phyloP scores from a whole-genome alignment of 1,140 invertebrate species.

The Leptinotarsa lineolata region DNA sequence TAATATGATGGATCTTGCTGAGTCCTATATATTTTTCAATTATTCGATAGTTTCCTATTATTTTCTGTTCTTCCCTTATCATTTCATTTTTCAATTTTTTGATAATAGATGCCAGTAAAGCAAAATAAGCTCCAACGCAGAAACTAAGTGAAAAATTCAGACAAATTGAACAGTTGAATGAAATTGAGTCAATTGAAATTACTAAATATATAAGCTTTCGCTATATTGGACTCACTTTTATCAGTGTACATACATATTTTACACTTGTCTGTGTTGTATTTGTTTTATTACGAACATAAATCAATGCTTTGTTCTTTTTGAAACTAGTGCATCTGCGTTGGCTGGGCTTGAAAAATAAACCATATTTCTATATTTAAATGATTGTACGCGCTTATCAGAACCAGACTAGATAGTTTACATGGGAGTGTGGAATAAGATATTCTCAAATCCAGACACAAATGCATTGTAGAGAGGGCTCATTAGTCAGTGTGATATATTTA shows the following conservation, averaged over 20 bases:
- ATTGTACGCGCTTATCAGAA: neutral
- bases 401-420: neutral
- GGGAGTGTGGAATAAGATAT: neutral
- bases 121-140: too few relatives aligned
- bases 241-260: slow-evolving; percentile 39
- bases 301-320: neutral
- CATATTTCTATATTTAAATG: slow-evolving; percentile 3
- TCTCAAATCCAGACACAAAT: neutral
- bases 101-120: too few relatives aligned
- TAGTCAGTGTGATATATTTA: neutral
- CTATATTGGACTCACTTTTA: slow-evolving; percentile 11
- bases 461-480: neutral
- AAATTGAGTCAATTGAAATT: too few relatives aligned
- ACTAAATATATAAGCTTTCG: too few relatives aligned
- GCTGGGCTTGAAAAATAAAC: neutral
- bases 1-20: too few relatives aligned
- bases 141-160: too few relatives aligned
- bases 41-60: too few relatives aligned
- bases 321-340: slow-evolving; percentile 4
- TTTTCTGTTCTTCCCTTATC: too few relatives aligned
- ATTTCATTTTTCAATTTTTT: too few relatives aligned
- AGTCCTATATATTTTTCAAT: too few relatives aligned
- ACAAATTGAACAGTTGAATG: too few relatives aligned
- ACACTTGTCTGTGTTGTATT: slow-evolving; percentile 26
- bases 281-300: slow-evolving; percentile 1